Percentiles rank a stretch among this genome's conserved stretches.
These are phyloP conservation scores for Neoitamus cyanurus DNA, from an alignment of 2,888 invertebrate species.

Conservation along the genomic window DNA sequence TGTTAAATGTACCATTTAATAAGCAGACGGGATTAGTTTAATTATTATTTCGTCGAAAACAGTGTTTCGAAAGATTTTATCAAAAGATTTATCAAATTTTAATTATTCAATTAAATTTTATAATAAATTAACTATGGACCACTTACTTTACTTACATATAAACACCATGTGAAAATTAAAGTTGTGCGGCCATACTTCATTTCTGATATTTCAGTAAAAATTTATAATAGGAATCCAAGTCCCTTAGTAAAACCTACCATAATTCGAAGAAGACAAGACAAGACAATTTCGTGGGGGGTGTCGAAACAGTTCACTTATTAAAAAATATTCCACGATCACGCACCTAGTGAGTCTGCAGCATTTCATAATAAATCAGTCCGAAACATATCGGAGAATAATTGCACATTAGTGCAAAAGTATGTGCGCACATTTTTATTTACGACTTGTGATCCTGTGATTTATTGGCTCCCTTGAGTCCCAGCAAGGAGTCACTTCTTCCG, in stretches of 20 bases:
- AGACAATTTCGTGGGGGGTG: neutral
- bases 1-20: too few species aligned
- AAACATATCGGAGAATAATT: conserved; percentile 50
- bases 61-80: too few species aligned
- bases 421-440: conserved; percentile 52
- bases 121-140: too few species aligned
- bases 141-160: too few species aligned
- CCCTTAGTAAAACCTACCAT: neutral
- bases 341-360: neutral
- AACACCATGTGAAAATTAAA: too few species aligned
- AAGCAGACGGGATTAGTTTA: too few species aligned
- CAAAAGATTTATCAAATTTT: too few species aligned
- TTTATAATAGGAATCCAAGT: neutral
- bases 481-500: neutral
- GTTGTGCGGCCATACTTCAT: too few species aligned
- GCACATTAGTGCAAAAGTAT: conserved; percentile 52
- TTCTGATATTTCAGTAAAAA: too few species aligned
- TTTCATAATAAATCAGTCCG: conserved; percentile 33
- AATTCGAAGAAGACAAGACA: neutral
- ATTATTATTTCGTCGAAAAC: too few species aligned
- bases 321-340: neutral
- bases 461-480: conserved; percentile 34
- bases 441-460: conserved; percentile 46
- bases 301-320: neutral
- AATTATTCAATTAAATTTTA: too few species aligned